Evolutionary conservation across 1,140 invertebrate genomes (phyloP).

Genomic region (Berghia stephanieae): DNA sequence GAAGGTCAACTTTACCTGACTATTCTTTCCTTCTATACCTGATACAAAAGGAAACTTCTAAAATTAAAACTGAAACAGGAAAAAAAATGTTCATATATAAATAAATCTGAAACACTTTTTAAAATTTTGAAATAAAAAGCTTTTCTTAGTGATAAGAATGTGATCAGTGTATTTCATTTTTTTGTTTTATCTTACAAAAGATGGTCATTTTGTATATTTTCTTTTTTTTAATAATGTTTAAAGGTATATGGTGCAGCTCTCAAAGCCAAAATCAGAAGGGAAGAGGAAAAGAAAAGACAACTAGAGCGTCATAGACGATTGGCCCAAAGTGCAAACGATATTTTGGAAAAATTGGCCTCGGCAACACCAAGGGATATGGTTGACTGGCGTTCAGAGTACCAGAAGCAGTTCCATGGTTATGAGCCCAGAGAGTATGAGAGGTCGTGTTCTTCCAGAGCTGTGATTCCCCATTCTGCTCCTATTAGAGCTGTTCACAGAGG

Average conservation of each 20-base stretch:
- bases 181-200: too few species aligned
- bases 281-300: conserved; percentile 10
- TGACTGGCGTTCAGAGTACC: conserved; percentile 22
- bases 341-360: conserved; percentile 3
- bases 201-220: not conserved
- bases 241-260: conserved; percentile 24
- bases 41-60: too few species aligned
- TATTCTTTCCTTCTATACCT: too few species aligned
- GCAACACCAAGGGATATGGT: not conserved
- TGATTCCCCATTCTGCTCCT: conserved; percentile 19
- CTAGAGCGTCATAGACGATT: not conserved
- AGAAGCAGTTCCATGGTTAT: conserved; percentile 26
- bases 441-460: not conserved
- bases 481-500: conserved; percentile 15
- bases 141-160: too few species aligned
- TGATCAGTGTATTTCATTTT: too few species aligned
- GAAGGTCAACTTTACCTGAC: too few species aligned
- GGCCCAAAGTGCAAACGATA: conserved; percentile 15
- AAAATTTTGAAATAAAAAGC: too few species aligned
- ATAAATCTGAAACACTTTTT: too few species aligned
- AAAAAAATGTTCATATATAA: too few species aligned
- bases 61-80: too few species aligned
- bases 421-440: conserved; percentile 24
- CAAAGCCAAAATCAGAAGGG: conserved; percentile 12
- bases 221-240: not conserved